phyloP scores from a whole-genome alignment of 2,797 vertebrate species.

The Etheostoma nigrum region DNA sequence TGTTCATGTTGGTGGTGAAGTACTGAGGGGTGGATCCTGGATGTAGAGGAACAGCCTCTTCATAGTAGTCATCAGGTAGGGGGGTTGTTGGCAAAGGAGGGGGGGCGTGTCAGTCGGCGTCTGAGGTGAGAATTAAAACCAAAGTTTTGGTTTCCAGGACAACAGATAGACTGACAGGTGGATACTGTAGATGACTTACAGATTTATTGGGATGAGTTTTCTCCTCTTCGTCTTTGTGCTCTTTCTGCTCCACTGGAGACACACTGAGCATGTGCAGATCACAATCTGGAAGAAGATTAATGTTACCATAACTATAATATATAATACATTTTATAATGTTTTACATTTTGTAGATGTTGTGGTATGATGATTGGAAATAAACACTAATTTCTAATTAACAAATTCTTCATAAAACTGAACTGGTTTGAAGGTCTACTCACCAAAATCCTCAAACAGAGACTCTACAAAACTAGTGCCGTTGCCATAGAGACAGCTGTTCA shows the following conservation, averaged over 20 bases:
- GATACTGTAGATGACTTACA: slow-evolving; percentile 61
- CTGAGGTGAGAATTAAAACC: slow-evolving; percentile 70
- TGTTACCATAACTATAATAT: background rate
- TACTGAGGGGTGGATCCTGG: slow-evolving; percentile 93
- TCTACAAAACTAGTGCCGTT: slow-evolving; percentile 98
- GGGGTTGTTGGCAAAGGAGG: slow-evolving; percentile 93
- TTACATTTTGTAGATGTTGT: background rate
- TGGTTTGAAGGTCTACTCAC: slow-evolving; percentile 74
- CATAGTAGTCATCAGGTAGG: slow-evolving; percentile 97
- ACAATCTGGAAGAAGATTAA: slow-evolving; percentile 86
- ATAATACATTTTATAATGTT: background rate
- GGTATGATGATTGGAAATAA: background rate
- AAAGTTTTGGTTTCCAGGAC: background rate
- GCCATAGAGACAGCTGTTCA: slow-evolving; percentile 94
- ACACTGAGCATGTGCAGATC: slow-evolving; percentile 92
- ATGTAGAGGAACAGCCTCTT: slow-evolving; percentile 94
- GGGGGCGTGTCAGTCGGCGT: slow-evolving; percentile 87
- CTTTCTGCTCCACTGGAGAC: slow-evolving; percentile 90
- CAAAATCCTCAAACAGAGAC: slow-evolving; percentile 97
- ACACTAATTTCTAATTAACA: background rate
- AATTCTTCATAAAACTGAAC: background rate
- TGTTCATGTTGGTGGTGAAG: slow-evolving; percentile 88
- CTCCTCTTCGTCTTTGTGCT: slow-evolving; percentile 73
- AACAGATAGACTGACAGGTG: background rate
- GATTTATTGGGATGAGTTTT: slow-evolving; percentile 80